These are phyloP conservation scores for Euphonia xanthogaster DNA, from an alignment of 2,797 vertebrate genomes.

Conservation along the genomic window DNA sequence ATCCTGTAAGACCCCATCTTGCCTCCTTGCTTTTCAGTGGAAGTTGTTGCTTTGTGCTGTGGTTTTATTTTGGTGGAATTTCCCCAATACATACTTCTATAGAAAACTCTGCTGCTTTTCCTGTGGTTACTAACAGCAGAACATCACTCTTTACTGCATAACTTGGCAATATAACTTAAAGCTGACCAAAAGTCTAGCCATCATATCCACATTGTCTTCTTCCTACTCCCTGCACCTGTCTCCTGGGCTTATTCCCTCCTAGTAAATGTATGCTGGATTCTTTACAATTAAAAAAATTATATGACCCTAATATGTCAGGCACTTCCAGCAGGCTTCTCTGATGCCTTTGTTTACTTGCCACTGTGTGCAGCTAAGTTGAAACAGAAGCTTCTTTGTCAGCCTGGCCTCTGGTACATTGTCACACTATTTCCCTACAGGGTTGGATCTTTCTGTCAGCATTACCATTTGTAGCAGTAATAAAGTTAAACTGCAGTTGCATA, in stretches of 20 bases:
- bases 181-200: background rate
- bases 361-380: slow-evolving; percentile 38
- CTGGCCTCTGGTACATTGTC: slow-evolving; percentile 24
- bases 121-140: background rate
- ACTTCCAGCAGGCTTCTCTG: slow-evolving; percentile 18
- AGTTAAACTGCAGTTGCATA: background rate
- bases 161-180: background rate
- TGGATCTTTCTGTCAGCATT: background rate
- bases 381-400: slow-evolving; percentile 59
- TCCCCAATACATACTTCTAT: background rate
- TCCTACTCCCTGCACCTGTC: background rate
- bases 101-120: background rate
- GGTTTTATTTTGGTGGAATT: background rate
- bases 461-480: background rate
- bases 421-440: background rate
- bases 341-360: slow-evolving; percentile 40
- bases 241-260: background rate
- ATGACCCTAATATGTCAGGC: slow-evolving; percentile 26
- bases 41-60: background rate
- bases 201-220: background rate
- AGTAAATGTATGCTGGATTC: background rate
- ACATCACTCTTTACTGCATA: background rate
- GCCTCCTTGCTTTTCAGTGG: background rate
- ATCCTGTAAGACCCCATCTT: background rate
- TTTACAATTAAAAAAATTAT: background rate